phyloP scores from a whole-genome alignment of 1,140 invertebrate genomes.

The Drosophila eugracilis region DNA sequence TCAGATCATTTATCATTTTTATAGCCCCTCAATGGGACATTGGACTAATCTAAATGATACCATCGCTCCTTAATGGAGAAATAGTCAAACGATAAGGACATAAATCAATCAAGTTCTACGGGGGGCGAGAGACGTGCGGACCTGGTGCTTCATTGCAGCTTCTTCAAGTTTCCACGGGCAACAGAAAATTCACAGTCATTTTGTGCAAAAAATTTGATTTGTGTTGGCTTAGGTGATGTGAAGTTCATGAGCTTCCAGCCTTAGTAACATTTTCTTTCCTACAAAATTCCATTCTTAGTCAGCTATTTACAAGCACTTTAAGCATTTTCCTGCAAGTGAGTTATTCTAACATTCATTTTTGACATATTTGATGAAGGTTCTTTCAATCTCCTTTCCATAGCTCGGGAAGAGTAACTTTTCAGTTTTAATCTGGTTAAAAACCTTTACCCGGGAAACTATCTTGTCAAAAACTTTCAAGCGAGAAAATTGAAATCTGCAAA shows the following conservation, averaged over 20 bases:
- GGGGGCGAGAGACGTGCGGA: not conserved
- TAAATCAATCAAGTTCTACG: conserved; percentile 52
- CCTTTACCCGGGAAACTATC: not conserved
- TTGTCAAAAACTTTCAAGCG: not conserved
- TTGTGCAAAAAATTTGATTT: conserved; percentile 16
- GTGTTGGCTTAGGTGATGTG: too few species aligned
- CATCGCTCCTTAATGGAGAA: conserved; percentile 57
- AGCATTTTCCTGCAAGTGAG: too few species aligned
- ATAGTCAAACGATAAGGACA: conserved; percentile 59
- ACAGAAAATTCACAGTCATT: conserved; percentile 4
- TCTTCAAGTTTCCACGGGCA: conserved; percentile 4
- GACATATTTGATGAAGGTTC: not conserved
- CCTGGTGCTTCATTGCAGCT: conserved; percentile 20
- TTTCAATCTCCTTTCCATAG: not conserved
- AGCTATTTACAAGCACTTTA: too few species aligned
- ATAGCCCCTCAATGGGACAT: conserved; percentile 61
- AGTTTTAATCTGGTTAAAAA: not conserved
- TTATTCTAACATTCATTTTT: not conserved
- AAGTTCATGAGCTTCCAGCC: conserved; percentile 6
- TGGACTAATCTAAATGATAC: conserved; percentile 72
- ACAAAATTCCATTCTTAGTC: too few species aligned
- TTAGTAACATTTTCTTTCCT: not conserved
- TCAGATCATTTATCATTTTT: conserved; percentile 77
- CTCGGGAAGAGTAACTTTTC: not conserved
- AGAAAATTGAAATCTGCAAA: not conserved